Base-by-base conservation (phyloP, 1,140 invertebrate species). In the Drosophila sproati region DNA sequence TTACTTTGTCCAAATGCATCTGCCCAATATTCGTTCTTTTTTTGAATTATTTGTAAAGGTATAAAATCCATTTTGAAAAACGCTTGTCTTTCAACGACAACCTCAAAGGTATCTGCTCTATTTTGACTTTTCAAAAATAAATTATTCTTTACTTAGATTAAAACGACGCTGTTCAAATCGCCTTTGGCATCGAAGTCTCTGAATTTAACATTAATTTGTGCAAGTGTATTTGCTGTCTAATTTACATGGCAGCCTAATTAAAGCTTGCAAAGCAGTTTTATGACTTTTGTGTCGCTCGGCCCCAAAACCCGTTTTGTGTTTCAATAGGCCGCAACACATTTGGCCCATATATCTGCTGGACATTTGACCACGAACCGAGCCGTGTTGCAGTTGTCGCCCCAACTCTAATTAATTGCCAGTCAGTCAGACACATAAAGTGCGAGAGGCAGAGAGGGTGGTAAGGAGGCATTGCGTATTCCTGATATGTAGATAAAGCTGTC, bases 231-330 rank as follows among this genome's bases (percentile, higher is more conserved):
- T 41, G 7, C 32, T 55, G 66, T 56, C 83, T 82, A 87, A 86
- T 87, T 87, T 86, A 78, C 82, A 86, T 85, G 77, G 34, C 48
- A 51, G 59, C 67, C 85, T 80, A 88, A 88, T 89, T 83, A 83
- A 89, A 80, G 77, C 61, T 59, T 50, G 48, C 68, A 59, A 66
- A 72, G 75, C 73, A 88, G 80, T 77, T 88, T 88, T 89, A 88
- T 88, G 80, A 88, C 77, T 83, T 75, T 82, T 78, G 52, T 55
- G 63, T 37, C 61, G 48, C 29, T 50, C 6, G 54, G 48, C 43
- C 45, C 59, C 61, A 72, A 80, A 88, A 79, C 77, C 41, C 64
- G 83, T 83, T 89, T 88, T 87, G 75, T 77, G 74, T 87, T 79
- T 88, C 83, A 88, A 87, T 88, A 77, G 78, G 39, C 50, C 10